Evolutionary conservation across 53 echinoderm and acorn worm genomes (phyloP), one percentile per base, ranked within the genome.

Genomic region (Hippasteria phrygiana): DNA sequence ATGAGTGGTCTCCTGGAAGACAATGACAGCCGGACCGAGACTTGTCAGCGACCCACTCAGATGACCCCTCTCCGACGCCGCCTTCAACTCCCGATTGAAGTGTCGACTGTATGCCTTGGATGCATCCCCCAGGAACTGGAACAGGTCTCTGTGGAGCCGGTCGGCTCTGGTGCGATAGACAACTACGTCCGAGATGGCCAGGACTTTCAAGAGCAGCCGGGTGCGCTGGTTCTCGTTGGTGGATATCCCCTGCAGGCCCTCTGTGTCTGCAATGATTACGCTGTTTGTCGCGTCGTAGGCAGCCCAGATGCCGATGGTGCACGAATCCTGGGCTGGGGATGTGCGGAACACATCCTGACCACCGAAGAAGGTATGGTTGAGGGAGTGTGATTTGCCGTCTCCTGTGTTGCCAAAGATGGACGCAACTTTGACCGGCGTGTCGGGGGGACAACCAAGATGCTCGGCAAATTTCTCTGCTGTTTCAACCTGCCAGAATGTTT

Each of bases 341-440:
- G 97, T 97, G 78, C 88, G 84, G 78, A 93, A 95, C 26, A 95
- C 89, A 43, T 97, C 95, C 26, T 94, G 90, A 2, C 95, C 95
- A 26, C 88, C 82, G 41, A 93, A 97, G 89, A 97, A 97, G 46
- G 95, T 92, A 87, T 97, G 95, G 91, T 97, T 97, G 59, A 97
- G 84, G 31, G 97, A 95, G 92, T 92, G 93, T 0, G 97, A 97
- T 62, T 97, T 97, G 40, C 97, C 97, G 67, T 95, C 95, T 32
- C 97, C 95, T 18, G 97, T 97, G 78, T 97, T 97, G 29, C 97
- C 97, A 75, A 97, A 97, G 64, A 97, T 97, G 77, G 97, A 97
- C 53, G 95, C 87, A 27, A 97, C 95, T 55, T 97, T 97, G 46
- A 97, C 90, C 12, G 74, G 90, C 27, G 90, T 48, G 42, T 91